Conservation (phyloP, 2,888 invertebrate species). For the Unio pictorum region DNA sequence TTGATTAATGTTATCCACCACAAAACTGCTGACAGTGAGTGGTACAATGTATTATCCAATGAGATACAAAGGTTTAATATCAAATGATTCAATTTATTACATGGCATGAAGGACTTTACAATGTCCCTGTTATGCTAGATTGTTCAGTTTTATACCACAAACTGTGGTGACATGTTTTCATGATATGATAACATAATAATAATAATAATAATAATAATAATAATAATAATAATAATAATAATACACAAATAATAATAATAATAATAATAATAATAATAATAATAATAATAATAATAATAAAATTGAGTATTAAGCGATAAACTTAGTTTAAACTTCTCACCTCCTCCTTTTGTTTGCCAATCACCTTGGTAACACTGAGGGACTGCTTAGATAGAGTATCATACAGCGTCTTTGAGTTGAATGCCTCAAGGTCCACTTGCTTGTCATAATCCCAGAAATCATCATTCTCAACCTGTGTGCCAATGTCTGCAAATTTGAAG, state of each 20-base stretch:
- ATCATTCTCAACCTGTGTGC: slow-evolving; percentile 55
- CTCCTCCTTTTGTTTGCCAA: slow-evolving; percentile 68
- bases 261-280: too few relatives aligned
- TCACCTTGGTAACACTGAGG: slow-evolving; percentile 57
- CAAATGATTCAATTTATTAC: too few relatives aligned
- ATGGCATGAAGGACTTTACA: too few relatives aligned
- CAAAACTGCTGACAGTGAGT: too few relatives aligned
- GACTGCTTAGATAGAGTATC: slow-evolving; percentile 65
- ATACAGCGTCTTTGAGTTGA: slow-evolving; percentile 63
- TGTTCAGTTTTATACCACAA: too few relatives aligned
- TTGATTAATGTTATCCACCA: too few relatives aligned
- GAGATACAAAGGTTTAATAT: too few relatives aligned
- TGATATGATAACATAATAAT: not conserved
- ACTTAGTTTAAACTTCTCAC: slow-evolving; percentile 23
- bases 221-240: not conserved
- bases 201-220: not conserved
- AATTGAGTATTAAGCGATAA: not conserved
- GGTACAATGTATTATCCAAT: too few relatives aligned
- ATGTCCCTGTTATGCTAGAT: too few relatives aligned
- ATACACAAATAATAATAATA: not conserved
- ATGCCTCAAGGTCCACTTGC: slow-evolving; percentile 67
- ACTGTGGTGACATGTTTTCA: too few relatives aligned
- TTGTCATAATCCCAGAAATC: slow-evolving; percentile 70
- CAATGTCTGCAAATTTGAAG: slow-evolving; percentile 27
- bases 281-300: not conserved